phyloP scores from a whole-genome alignment of 1,140 invertebrate species.

The Drosophila lacertosa region DNA sequence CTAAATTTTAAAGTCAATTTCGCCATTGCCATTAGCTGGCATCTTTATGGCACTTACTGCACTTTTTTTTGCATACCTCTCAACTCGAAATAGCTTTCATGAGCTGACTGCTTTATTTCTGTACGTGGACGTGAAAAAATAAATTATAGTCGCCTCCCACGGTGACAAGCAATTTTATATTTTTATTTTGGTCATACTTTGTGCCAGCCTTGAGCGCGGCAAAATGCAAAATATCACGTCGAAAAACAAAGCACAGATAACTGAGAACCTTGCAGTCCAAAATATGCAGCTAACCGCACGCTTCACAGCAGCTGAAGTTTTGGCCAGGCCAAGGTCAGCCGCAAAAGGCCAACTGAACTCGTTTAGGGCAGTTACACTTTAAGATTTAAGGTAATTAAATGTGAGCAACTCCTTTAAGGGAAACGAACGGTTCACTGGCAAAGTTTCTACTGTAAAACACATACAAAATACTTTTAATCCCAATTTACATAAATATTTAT shows the following conservation, averaged over 20 bases:
- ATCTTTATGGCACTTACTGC: constrained; percentile 8
- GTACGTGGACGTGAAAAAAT: constrained; percentile 52
- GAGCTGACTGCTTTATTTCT: constrained; percentile 45
- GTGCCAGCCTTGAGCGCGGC: constrained; percentile 40
- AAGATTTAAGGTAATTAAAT: constrained; percentile 67
- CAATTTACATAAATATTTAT: constrained; percentile 83
- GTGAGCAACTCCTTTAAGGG: constrained; percentile 33
- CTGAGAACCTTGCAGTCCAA: constrained; percentile 29
- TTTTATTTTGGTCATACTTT: constrained; percentile 40
- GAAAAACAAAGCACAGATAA: constrained; percentile 49
- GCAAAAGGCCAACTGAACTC: constrained; percentile 7
- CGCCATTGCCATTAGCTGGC: constrained; percentile 14
- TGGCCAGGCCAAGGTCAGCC: constrained; percentile 46
- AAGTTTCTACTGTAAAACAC: constrained; percentile 50
- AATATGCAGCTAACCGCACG: constrained; percentile 50
- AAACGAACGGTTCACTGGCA: constrained; percentile 21
- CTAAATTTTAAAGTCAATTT: background rate
- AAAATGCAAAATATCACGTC: constrained; percentile 50
- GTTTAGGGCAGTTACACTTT: constrained; percentile 36
- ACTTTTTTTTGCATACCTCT: constrained; percentile 46
- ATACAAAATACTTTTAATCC: constrained; percentile 75
- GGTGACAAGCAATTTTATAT: constrained; percentile 31
- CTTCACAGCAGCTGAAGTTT: constrained; percentile 1
- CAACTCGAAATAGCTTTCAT: constrained; percentile 40
- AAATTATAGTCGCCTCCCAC: constrained; percentile 46